These are phyloP conservation scores for Herpetotheres cachinnans DNA, from an alignment of 2,113 vertebrate species.

Conservation along the genomic window DNA sequence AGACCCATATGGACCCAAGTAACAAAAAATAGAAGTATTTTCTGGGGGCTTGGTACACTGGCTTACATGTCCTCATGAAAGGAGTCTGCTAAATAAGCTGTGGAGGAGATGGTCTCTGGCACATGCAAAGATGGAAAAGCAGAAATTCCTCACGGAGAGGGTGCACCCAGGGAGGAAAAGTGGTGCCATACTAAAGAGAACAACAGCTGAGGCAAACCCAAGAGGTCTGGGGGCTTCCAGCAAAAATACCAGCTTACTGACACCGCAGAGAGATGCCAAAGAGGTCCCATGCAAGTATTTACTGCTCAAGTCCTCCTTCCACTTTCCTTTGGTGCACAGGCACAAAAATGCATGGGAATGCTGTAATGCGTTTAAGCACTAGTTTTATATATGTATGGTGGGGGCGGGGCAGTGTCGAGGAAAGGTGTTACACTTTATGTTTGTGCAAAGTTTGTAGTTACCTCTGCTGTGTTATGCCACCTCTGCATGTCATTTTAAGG, in stretches of 20 bases:
- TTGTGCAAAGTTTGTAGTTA: not conserved
- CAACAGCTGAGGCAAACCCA: not conserved
- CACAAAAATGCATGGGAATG: not conserved
- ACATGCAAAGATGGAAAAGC: not conserved
- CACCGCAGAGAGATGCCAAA: not conserved
- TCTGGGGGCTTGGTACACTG: accelerated
- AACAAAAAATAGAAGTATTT: not conserved
- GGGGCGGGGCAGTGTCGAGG: not conserved
- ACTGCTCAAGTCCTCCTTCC: not conserved
- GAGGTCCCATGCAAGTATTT: not conserved
- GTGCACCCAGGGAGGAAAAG: not conserved
- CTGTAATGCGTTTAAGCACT: not conserved
- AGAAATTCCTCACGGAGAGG: not conserved
- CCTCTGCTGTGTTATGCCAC: not conserved
- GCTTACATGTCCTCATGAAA: not conserved
- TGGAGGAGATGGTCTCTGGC: not conserved
- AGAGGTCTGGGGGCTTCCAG: not conserved
- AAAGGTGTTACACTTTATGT: not conserved
- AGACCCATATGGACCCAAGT: not conserved
- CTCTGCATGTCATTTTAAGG: not conserved
- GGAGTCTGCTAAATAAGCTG: not conserved
- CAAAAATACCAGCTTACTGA: not conserved
- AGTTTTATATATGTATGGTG: not conserved
- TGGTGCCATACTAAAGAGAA: not conserved
- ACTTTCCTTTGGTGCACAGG: not conserved